A percentile compares a stretch with the other conserved stretches of the same genome.
These are phyloP conservation scores for Procapra przewalskii DNA, from an alignment of 2,113 vertebrate genomes.

Conservation along the genomic window DNA sequence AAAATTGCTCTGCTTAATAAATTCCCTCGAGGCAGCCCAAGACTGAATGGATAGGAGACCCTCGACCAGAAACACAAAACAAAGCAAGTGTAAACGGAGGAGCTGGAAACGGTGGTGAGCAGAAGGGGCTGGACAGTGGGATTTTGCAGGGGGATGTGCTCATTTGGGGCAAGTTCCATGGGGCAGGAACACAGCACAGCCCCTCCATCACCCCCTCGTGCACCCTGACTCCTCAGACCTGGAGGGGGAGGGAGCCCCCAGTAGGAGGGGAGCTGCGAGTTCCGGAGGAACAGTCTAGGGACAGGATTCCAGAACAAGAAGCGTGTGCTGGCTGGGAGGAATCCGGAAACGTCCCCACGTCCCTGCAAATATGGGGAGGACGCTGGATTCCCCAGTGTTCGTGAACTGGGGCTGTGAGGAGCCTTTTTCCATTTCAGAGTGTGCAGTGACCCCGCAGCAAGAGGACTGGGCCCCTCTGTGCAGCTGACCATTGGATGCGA, in stretches of 20 bases:
- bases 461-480: not conserved
- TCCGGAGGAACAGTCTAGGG: not conserved
- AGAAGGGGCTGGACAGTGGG: accelerated
- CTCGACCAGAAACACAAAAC: too few species aligned
- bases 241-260: not conserved
- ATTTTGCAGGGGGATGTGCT: too few species aligned
- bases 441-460: not conserved
- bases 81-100: too few species aligned
- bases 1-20: not conserved
- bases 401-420: not conserved
- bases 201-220: not conserved
- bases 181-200: not conserved
- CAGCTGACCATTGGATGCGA: accelerated
- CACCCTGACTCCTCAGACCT: not conserved
- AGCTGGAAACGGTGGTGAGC: not conserved
- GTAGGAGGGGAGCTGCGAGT: accelerated
- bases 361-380: not conserved
- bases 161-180: not conserved
- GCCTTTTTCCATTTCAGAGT: not conserved
- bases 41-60: not conserved
- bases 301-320: not conserved
- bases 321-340: accelerated
- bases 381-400: not conserved
- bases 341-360: not conserved
- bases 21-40: not conserved